Base-by-base conservation (phyloP, 2,113 vertebrate species). In the Cyanoderma ruficeps region DNA sequence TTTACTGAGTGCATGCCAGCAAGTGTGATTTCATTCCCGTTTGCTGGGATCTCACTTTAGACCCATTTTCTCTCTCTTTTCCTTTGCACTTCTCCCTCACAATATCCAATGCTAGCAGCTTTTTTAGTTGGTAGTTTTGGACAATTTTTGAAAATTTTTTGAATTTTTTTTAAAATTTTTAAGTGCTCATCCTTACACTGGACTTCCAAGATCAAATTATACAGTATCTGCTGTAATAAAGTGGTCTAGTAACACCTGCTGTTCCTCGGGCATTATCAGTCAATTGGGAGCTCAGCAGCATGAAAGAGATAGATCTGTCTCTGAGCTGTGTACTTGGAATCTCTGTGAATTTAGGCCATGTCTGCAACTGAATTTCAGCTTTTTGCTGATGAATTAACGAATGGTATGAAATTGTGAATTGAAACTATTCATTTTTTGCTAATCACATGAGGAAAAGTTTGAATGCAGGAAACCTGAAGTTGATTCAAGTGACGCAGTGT, bases 1-100 rank as follows among this genome's bases (percentile, higher is more conserved):
- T 96, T 96, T 97, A 94, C 92, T 60, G 76, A 69, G 76, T 67
- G 33, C 77, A 78, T 96, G 96, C 96, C 96, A 97, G 90, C 49
- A 95, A 95, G 93, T 81, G 86, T 75, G 86, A 92, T 83, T 90
- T 92, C 87, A 77, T 83, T 91, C 80, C 68, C 5, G 0, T 67
- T 95, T 78, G 68, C 83, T 61, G 68, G 37, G 30, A 77, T 95
- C 80, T 96, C 65, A 69, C 80, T 92, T 68, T 55, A 83, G 49
- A 68, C 56, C 68, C 14, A 8, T 96, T 95, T 95, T 83, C 57
- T 76, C 42, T 76, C 65, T 94, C 49, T 79, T 84, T 72, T 92
- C 44, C 9, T 77, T 74, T 78, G 44, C 52, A 33, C 53, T 63
- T 35, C 37, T 81, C 31, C 25, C 56, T 89, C 39, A 49, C 64